Percentiles rank a stretch among this genome's conserved stretches.
These are phyloP conservation scores for Gnatocerus cornutus DNA, from an alignment of 2,888 invertebrate species.

Conservation along the genomic window DNA sequence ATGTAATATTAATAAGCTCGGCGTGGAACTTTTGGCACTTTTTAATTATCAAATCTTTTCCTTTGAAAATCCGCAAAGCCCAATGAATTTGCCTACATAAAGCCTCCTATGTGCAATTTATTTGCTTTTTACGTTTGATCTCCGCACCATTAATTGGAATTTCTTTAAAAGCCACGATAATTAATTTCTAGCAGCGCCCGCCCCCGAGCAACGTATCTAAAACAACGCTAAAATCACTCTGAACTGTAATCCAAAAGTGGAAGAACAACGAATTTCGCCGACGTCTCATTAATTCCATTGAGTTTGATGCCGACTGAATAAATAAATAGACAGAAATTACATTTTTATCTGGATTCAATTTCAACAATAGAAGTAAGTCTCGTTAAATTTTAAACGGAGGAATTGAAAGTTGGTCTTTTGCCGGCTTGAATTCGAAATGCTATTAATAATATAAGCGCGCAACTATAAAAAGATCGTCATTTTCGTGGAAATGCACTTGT, in stretches of 20 bases:
- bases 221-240: slow-evolving; percentile 1
- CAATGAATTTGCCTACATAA: too few relatives aligned
- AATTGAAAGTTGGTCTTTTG: too few relatives aligned
- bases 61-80: too few relatives aligned
- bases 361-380: neutral
- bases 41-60: too few relatives aligned
- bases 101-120: neutral
- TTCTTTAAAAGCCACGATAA: slow-evolving; percentile 2
- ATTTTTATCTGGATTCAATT: slow-evolving; percentile 13
- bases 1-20: too few relatives aligned
- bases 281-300: neutral
- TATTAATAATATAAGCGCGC: neutral
- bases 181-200: neutral
- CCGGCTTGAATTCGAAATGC: neutral
- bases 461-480: neutral
- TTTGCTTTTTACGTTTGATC: neutral
- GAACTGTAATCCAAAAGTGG: neutral
- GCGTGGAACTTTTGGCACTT: too few relatives aligned
- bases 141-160: neutral
- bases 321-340: slow-evolving; percentile 12
- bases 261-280: neutral
- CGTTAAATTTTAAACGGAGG: slow-evolving; percentile 4
- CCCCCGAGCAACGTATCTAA: neutral
- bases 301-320: slow-evolving; percentile 5
- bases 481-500: slow-evolving; percentile 12